Base-by-base conservation (phyloP, 2,888 invertebrate species). In the Hirtodrosophila trivittata region DNA sequence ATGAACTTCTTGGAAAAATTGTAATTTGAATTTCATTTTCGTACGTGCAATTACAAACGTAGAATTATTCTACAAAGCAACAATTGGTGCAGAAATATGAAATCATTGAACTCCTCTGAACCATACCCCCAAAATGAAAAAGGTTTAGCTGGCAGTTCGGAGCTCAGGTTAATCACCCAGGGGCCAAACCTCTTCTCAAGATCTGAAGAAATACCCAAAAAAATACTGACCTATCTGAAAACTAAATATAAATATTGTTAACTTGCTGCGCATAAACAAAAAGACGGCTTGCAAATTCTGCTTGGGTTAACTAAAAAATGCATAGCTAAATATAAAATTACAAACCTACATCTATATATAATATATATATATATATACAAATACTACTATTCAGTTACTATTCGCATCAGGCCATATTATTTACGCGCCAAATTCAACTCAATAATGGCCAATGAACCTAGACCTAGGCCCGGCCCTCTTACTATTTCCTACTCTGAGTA, bases 141-240 rank as follows among this genome's bases (percentile, higher is more conserved):
- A 9, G 28, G 52, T 26, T 43, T 35, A 37, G 45, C 26, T 62
- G 39, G 46, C 65, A 47, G 14, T 58, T 56, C 49, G 8, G 14
- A 14, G 7, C 25, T 1, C 13, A 26, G 70, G 60, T 67, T 55
- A 58, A 60, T 14, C 56, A 66, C 49, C 72, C 33, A 12, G 10
- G 26, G 47, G 51, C 13, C 65, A 46, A 60, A 59, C 45, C 50
- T 43, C 55, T 56, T 54, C n/a, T 14, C 30, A 49, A 37, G 30
- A 66, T 60, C 62, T 59, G 59, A 47, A 35, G 38, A 10, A 55
- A 28, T 32, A 13, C 9, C 12, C 42, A 25, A 1, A 25, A n/a
- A 63, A 66, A 42, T 68, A 84, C 80, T 84, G 80, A 80, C 80
- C 80, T 80, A 84, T 77, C 75, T 66, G 54, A 73, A 56, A 33